Evolutionary conservation across 2,888 invertebrate genomes (phyloP).

Genomic region (Heliconius hortense): DNA sequence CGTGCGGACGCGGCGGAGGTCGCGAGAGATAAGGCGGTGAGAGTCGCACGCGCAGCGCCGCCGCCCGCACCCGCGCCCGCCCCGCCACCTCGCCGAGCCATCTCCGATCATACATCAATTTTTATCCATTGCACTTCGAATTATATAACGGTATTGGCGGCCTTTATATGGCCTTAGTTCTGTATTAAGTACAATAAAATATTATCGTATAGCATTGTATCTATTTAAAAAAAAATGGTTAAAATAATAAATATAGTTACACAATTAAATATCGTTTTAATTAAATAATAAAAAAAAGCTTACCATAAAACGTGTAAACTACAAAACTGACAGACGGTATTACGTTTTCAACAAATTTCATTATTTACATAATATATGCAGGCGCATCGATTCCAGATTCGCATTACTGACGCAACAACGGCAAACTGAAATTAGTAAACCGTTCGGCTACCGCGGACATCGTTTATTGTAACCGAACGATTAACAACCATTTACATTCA

Average conservation of each 20-base stretch:
- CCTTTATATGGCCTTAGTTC: slow-evolving; percentile 42
- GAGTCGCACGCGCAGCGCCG: slow-evolving; percentile 74
- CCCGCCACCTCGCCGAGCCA: slow-evolving; percentile 58
- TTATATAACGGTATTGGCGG: slow-evolving; percentile 75
- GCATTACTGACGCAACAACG: slow-evolving; percentile 68
- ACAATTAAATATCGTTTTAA: background rate
- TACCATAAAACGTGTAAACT: slow-evolving; percentile 25
- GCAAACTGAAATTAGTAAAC: slow-evolving; percentile 71
- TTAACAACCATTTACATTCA: slow-evolving; percentile 70
- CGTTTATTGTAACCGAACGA: slow-evolving; percentile 59
- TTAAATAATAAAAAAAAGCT: slow-evolving; percentile 1
- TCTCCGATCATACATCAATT: slow-evolving; percentile 72
- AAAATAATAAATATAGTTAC: background rate
- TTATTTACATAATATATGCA: slow-evolving; percentile 73
- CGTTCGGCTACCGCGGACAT: slow-evolving; percentile 66
- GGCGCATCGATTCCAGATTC: slow-evolving; percentile 63
- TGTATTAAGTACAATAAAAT: background rate
- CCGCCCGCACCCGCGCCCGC: slow-evolving; percentile 61
- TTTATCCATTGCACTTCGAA: slow-evolving; percentile 71
- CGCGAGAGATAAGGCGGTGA: slow-evolving; percentile 81
- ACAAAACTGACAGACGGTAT: slow-evolving; percentile 35
- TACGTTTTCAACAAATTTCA: slow-evolving; percentile 63
- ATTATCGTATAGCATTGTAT: background rate
- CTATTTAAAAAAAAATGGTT: background rate
- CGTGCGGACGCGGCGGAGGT: slow-evolving; percentile 79